Base-by-base conservation (phyloP, 2,888 invertebrate genomes). In the Tinea pellionella region DNA sequence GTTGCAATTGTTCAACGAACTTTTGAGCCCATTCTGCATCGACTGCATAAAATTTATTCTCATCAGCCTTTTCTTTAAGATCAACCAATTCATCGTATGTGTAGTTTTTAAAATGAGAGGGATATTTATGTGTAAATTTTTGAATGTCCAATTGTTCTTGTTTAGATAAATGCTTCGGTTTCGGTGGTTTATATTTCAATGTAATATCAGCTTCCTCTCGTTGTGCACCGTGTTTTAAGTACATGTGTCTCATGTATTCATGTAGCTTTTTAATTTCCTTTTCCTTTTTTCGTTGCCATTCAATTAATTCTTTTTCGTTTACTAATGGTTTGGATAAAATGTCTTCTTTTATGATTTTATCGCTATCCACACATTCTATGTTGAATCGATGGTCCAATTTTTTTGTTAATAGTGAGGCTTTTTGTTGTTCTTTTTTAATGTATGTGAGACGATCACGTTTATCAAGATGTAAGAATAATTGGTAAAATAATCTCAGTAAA, bases 401-500 rank as follows among this genome's bases (percentile, higher is more conserved):
- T 42, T 81, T 75, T 13, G 86, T 75, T 56, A 87, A 69, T 15
- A 56, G 67, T 12, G 87, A 84, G 2, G 76, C 78, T 74, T 82
- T 80, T 70, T 81, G 77, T 58, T 77, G 70, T 66, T 88, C 88
- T 61, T 78, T 71, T 63, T 88, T 85, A 24, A 89, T 84, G 65
- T 89, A 90, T 66, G 89, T 77, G 12, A 89, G 77, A 55, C 87
- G 81, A 66, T 89, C 89, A 69, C 86, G 89, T 68, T 88, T 89
- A 64, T 91, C 90, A 58, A 92, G 75, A 63, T 85, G 82, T 8
- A 92, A 74, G 68, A 90, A 92, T 3, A 92, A 71, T 70, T 90
- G 88, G 71, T 91, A 91, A 69, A 91, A 90, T 1, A 92, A 67
- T 30, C 89, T 82, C 3, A 91, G 73, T 8, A 59, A 74, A 0